phyloP scores from a whole-genome alignment of 2,797 vertebrate genomes.

The Momotus momota region DNA sequence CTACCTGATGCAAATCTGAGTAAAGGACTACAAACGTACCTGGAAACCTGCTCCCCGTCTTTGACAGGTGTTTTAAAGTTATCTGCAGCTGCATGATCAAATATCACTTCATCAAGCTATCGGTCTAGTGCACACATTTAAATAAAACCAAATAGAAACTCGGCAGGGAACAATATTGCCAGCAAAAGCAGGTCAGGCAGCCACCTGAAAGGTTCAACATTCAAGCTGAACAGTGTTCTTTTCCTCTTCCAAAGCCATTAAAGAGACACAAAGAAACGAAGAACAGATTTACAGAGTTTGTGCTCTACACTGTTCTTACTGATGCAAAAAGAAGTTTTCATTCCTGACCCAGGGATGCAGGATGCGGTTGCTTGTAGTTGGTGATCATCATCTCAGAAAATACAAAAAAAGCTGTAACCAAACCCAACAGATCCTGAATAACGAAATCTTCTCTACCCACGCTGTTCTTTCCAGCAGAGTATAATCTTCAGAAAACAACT shows the following conservation, averaged over 20 bases:
- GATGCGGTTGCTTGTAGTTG: background rate
- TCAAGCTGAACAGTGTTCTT: background rate
- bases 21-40: background rate
- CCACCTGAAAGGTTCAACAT: background rate
- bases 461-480: background rate
- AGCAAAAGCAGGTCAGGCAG: background rate
- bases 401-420: background rate
- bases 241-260: background rate
- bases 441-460: background rate
- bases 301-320: background rate
- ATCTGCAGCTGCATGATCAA: background rate
- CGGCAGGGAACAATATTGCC: background rate
- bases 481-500: background rate
- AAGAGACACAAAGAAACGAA: background rate
- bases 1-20: background rate
- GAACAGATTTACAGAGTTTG: background rate
- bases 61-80: background rate
- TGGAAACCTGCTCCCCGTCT: background rate
- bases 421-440: background rate
- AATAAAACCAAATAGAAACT: slow-evolving; percentile 1
- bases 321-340: background rate
- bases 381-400: background rate
- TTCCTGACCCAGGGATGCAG: background rate
- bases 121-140: background rate
- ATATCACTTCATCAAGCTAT: background rate